Base-by-base conservation (phyloP, 2,888 invertebrate genomes). In the Agapostemon virescens region DNA sequence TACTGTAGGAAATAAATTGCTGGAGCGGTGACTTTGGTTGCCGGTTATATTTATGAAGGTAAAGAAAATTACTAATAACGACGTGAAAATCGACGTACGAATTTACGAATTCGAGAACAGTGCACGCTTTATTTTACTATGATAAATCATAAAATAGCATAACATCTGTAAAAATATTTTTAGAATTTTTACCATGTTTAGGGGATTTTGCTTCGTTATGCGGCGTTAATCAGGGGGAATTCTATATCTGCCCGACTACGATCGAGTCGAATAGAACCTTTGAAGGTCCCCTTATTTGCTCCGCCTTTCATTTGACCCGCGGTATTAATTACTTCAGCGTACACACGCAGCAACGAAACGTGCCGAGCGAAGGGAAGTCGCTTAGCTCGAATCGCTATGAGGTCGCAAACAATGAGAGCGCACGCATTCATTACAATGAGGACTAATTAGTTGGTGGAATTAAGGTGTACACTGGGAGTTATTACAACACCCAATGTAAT, bases 391-490 rank as follows among this genome's bases (percentile, higher is more conserved):
- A 79, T 79, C 69, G 69, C 23, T 52, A 36, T 45, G 23, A 52
- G 71, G 20, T 69, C 55, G 42, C 66, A 42, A 73, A 80, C 80
- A 79, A 80, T 66, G 73, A 40, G 30, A 66, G 58, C 49, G 15
- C 26, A 15, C 45, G 66, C 40, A 67, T 49, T 66, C 69, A 52
- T 73, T 75, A 69, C 72, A 82, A 69, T 45, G 76, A 63, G 36
- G 26, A 61, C 66, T 81, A 82, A 82, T 82, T 70, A 81, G 68
- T 63, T 40, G 67, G 20, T n/a, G 66, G 69, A 45, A 80, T 82
- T 72, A 73, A 80, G 81, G 72, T 69, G 67, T 45, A 49, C 58
- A 38, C n/a, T 23, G 64, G 61, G 58, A 63, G 17, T 67, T 69
- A 71, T 82, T 70, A 81, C 69, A 63, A 76, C 69, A 67, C 45